Percentiles rank a stretch among this genome's conserved stretches.
Evolutionary conservation across 30 jellyfish, hydroid and myxozoan genomes (phyloP).

Genomic region (Chrysaora quinquecirrha): DNA sequence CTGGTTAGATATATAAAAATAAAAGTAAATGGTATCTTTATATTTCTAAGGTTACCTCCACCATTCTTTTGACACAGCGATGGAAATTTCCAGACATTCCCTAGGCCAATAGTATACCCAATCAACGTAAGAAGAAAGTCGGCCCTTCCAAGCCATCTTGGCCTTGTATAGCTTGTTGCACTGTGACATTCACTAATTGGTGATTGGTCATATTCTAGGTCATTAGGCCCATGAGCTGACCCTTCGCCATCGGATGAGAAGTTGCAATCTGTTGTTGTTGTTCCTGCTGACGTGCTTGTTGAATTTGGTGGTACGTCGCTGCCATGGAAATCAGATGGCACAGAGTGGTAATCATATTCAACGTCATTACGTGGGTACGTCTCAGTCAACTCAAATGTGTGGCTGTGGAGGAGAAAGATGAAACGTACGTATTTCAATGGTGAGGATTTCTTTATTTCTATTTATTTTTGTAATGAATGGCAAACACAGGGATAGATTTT

Average conservation of each 20-base stretch:
- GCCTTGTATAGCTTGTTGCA: conserved; percentile 66
- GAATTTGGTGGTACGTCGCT: conserved; percentile 69
- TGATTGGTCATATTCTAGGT: conserved; percentile 33
- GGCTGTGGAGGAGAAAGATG: too few relatives aligned
- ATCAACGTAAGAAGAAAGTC: conserved; percentile 83
- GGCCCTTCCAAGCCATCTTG: conserved; percentile 90
- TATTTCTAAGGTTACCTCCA: too few relatives aligned
- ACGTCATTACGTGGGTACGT: conserved; percentile 39
- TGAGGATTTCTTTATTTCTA: too few relatives aligned
- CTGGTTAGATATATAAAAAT: too few relatives aligned
- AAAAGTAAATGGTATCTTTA: too few relatives aligned
- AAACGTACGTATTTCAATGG: too few relatives aligned
- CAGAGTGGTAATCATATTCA: conserved; percentile 67
- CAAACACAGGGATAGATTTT: too few relatives aligned
- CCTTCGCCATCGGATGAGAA: conserved; percentile 88
- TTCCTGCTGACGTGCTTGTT: conserved; percentile 87
- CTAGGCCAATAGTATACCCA: conserved; percentile 96
- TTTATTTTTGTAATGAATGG: too few relatives aligned
- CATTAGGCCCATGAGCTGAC: conserved; percentile 61
- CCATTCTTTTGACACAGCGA: conserved; percentile 96
- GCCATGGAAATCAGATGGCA: conserved; percentile 71
- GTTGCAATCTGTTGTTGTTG: conserved; percentile 78
- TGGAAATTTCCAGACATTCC: conserved; percentile 99
- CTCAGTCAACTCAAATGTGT: conserved; percentile 68
- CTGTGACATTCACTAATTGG: conserved; percentile 79